phyloP scores from a whole-genome alignment of 2,113 vertebrate species.

The Ornithorhynchus anatinus region DNA sequence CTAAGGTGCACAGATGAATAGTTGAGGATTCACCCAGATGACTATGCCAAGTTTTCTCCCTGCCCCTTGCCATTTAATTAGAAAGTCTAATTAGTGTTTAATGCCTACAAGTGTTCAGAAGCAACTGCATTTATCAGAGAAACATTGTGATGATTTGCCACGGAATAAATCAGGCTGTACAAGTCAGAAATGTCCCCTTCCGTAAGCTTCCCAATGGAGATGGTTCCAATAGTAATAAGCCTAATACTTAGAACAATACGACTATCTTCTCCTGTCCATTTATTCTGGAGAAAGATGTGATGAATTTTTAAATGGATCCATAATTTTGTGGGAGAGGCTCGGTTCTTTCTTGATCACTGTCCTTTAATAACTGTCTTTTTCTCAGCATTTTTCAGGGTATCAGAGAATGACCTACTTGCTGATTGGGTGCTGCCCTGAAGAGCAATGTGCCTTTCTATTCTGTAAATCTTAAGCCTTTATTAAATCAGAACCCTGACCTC shows the following conservation, averaged over 20 bases:
- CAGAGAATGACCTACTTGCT: background rate
- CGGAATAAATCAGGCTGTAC: background rate
- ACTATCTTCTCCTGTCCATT: background rate
- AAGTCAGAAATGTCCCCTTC: background rate
- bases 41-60: background rate
- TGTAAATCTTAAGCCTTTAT: slow-evolving; percentile 16
- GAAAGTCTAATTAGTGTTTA: background rate
- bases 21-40: no score
- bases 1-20: no score
- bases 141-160: background rate
- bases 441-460: background rate
- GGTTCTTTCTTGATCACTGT: background rate
- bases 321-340: background rate
- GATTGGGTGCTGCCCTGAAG: background rate
- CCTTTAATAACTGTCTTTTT: background rate
- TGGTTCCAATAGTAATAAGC: background rate
- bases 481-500: background rate
- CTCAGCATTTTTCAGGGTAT: background rate
- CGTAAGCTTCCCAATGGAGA: accelerated
- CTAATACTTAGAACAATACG: background rate
- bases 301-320: background rate
- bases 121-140: background rate
- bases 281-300: background rate
- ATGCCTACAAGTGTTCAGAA: background rate
- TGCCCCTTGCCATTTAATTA: background rate